Evolutionary conservation across 2,797 vertebrate genomes (phyloP).

Genomic region (Glossophaga mutica): DNA sequence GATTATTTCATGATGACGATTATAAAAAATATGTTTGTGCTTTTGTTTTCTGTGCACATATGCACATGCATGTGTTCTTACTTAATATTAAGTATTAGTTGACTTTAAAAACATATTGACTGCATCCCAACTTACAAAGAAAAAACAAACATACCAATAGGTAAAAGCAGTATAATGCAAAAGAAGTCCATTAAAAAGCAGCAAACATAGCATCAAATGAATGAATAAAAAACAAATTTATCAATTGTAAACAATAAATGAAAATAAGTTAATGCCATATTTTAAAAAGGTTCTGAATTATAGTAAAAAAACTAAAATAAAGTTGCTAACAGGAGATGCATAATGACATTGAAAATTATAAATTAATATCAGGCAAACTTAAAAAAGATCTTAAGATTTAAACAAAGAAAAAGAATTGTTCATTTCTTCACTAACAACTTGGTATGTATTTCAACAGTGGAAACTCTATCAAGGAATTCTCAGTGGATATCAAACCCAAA

Average conservation of each 20-base stretch:
- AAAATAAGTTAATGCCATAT: neutral
- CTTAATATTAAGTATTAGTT: neutral
- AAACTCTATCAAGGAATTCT: neutral
- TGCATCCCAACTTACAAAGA: neutral
- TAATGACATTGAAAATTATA: neutral
- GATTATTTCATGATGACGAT: neutral
- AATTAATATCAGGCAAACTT: neutral
- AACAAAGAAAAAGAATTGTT: neutral
- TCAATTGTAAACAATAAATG: neutral
- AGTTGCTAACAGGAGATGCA: neutral
- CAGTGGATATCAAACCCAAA: neutral
- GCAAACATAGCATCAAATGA: neutral
- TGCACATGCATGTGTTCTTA: neutral
- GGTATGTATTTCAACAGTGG: neutral
- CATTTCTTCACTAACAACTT: neutral
- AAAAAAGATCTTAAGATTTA: conserved; percentile 17
- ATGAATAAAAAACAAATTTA: neutral
- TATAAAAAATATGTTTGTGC: neutral
- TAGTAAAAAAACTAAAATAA: neutral
- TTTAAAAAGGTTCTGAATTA: neutral
- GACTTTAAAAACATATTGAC: neutral
- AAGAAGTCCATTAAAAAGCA: neutral
- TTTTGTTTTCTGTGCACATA: neutral
- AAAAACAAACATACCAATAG: neutral
- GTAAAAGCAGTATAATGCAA: neutral